Percentiles rank a stretch among this genome's conserved stretches.
These are phyloP conservation scores for Euura lappo DNA, from an alignment of 1,140 invertebrate species.

Conservation along the genomic window DNA sequence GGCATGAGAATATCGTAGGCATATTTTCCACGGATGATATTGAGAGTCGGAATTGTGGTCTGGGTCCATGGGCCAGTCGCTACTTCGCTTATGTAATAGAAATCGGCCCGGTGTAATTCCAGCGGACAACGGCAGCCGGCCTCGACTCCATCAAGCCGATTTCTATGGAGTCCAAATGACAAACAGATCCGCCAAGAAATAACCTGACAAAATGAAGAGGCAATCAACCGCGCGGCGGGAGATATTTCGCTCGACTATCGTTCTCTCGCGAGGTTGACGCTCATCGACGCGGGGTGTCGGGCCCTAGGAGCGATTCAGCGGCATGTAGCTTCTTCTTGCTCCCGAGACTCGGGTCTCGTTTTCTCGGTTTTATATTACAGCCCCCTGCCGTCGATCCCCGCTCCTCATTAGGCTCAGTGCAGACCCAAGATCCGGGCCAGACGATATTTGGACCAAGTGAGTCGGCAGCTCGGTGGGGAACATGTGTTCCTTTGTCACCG, in stretches of 20 bases:
- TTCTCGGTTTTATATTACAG: background rate
- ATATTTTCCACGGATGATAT: background rate
- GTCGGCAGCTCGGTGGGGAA: background rate
- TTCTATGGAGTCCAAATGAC: constrained; percentile 43
- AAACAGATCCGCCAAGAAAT: constrained; percentile 46
- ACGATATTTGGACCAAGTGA: background rate
- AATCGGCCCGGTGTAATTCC: background rate
- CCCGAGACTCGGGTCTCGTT: background rate
- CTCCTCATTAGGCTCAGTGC: background rate
- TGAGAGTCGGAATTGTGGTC: background rate
- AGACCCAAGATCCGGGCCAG: constrained; percentile 1
- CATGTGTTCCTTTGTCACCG: constrained; percentile 5
- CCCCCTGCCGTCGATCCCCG: background rate
- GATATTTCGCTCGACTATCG: constrained; percentile 19
- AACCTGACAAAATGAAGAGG: constrained; percentile 46
- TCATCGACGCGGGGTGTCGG: background rate
- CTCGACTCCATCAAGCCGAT: constrained; percentile 29
- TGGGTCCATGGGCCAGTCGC: background rate
- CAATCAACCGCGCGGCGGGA: constrained; percentile 44
- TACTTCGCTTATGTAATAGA: background rate
- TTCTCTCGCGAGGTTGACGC: background rate
- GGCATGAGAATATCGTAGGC: background rate
- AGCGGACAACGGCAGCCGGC: constrained; percentile 5
- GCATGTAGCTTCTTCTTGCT: background rate
- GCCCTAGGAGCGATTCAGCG: background rate